phyloP scores from a whole-genome alignment of 2,888 invertebrate species.

The Cactoblastis cactorum region DNA sequence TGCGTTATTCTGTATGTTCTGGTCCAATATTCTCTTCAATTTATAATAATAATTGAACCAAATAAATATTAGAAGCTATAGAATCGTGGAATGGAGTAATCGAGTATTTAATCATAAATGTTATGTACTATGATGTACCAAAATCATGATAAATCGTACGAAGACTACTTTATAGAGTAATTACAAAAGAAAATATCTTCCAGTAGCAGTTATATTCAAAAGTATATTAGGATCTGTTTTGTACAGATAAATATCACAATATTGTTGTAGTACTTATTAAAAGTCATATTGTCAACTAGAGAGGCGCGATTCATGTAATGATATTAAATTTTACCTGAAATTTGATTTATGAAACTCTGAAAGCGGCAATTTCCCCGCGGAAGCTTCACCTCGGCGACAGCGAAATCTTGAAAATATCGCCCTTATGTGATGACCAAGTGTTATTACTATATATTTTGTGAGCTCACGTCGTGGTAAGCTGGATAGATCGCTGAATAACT shows the following conservation, averaged over 20 bases:
- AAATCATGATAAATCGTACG: too few species aligned
- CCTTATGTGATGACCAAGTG: constrained; percentile 33
- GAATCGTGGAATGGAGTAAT: too few species aligned
- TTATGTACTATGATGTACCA: too few species aligned
- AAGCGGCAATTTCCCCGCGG: constrained; percentile 65
- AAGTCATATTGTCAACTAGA: constrained; percentile 20
- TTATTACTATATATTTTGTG: constrained; percentile 12
- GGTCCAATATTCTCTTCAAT: too few species aligned
- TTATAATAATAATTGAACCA: too few species aligned
- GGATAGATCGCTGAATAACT: not conserved
- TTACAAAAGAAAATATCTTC: too few species aligned
- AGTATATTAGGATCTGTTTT: not conserved
- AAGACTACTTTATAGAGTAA: too few species aligned
- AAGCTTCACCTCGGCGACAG: constrained; percentile 51
- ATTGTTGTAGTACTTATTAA: constrained; percentile 8
- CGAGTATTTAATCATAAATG: too few species aligned
- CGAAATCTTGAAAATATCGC: constrained; percentile 36
- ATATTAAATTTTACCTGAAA: constrained; percentile 65
- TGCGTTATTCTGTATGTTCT: too few species aligned
- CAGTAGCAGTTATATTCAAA: not conserved
- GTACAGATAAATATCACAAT: not conserved
- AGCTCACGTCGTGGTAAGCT: not conserved
- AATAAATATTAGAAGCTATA: too few species aligned
- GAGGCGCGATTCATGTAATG: constrained; percentile 42
- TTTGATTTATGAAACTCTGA: constrained; percentile 60